These are phyloP conservation scores for Cylloceria caligata DNA, from an alignment of 2,888 invertebrate genomes.

Conservation along the genomic window DNA sequence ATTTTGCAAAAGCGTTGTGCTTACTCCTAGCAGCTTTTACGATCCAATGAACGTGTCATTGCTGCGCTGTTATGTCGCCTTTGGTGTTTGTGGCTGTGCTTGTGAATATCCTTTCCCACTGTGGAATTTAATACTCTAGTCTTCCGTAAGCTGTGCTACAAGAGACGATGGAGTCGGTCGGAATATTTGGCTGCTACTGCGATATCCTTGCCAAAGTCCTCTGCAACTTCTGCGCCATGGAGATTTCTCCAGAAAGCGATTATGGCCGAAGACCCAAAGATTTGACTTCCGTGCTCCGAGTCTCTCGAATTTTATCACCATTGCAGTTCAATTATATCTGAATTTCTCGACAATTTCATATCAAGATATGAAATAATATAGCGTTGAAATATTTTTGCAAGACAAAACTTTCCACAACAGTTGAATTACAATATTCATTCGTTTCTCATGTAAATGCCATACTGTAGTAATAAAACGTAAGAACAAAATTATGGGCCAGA, in stretches of 20 bases:
- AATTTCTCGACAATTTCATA: conserved; percentile 1
- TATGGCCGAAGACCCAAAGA: not conserved
- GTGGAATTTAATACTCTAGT: not conserved
- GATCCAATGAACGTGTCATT: conserved; percentile 43
- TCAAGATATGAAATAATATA: not conserved
- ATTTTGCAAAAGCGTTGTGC: not conserved
- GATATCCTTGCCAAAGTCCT: conserved; percentile 5
- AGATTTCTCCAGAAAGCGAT: not conserved
- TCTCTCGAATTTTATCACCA: not conserved
- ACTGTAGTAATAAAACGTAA: not conserved
- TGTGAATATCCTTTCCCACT: not conserved
- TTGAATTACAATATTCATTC: not conserved
- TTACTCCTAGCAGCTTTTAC: not conserved
- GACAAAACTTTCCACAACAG: not conserved
- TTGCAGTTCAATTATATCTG: not conserved
- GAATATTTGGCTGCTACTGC: conserved; percentile 3
- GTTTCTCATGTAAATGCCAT: conserved; percentile 1
- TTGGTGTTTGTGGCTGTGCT: not conserved
- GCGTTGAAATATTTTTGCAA: not conserved
- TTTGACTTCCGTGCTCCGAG: not conserved
- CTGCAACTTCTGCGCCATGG: not conserved
- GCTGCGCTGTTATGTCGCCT: conserved; percentile 28
- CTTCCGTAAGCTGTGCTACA: not conserved
- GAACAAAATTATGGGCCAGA: not conserved
- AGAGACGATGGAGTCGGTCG: not conserved